A percentile compares a stretch with the other conserved stretches of the same genome.
Conservation (phyloP, 2,797 vertebrate genomes). For the Macropus fuliginosus region DNA sequence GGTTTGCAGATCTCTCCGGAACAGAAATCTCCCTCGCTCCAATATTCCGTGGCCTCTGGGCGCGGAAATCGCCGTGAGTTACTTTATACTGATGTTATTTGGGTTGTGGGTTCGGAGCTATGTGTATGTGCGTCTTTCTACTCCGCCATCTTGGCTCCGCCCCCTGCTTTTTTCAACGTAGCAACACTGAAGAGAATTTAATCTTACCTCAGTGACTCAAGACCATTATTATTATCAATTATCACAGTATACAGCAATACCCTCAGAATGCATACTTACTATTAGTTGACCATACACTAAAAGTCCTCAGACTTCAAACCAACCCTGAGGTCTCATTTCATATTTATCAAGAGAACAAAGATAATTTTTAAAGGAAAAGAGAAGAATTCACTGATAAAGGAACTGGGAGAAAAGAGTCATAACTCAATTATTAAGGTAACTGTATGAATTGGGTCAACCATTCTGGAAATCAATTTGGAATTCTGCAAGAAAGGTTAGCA, state of each 20-base stretch:
- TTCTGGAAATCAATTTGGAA: neutral
- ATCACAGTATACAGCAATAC: neutral
- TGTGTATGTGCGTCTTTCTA: too few relatives aligned
- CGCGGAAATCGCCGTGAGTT: too few relatives aligned
- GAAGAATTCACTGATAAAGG: neutral
- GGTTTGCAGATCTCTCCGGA: too few relatives aligned
- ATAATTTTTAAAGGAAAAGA: neutral
- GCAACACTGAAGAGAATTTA: neutral
- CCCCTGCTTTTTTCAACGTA: neutral
- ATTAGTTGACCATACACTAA: neutral
- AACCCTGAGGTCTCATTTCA: neutral
- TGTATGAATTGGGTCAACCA: neutral
- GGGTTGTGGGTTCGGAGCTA: too few relatives aligned
- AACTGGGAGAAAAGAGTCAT: neutral
- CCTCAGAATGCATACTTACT: neutral
- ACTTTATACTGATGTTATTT: too few relatives aligned
- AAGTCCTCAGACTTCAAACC: neutral
- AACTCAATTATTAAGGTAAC: neutral
- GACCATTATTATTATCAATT: neutral
- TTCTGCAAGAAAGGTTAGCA: neutral
- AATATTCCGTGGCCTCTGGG: too few relatives aligned
- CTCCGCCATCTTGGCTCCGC: too few relatives aligned
- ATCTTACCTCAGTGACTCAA: neutral
- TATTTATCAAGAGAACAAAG: neutral
- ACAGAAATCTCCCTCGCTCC: too few relatives aligned